Base-by-base conservation (phyloP, 2,113 vertebrate genomes). In the Grus americana region DNA sequence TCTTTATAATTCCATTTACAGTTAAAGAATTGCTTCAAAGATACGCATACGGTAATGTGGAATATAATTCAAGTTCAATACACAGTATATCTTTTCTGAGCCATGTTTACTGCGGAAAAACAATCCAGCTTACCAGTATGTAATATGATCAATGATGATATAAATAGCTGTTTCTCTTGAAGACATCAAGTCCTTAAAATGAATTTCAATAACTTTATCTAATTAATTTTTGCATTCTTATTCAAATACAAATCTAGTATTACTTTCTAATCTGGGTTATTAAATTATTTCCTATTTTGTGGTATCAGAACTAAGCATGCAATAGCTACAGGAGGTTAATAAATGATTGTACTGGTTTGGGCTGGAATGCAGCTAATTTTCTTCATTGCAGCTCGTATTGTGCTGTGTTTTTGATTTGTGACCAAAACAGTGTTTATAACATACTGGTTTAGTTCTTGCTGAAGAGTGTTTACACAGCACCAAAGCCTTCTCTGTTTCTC, bases 331-430 rank as follows among this genome's bases (percentile, higher is more conserved):
- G 10, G 34, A 90, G 2, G 5, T 65, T 70, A 70, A 44, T 52
- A 61, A 68, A 78, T 34, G 38, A 42, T 75, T 62, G 23, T 15
- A 79, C 4, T 6, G 15, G 1, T 44, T 67, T 67, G 26, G 11
- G 7, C 12, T 79, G 23, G 12, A 66, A 86, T 57, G 47, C 11
- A 57, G 19, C 5, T 30, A 67, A 34, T 84, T 84, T 67, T 61
- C 19, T 36, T 71, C 29, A 54, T 54, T 0, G 0, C 10, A 62
- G 9, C 27, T 67, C 9, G 2, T 19, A n/a, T 9, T 4, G 15
- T 82, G 20, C 4, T 65, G 10, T 44, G 26, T 6, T 87, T 76
- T 76, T 80, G 9, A 38, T 88, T 59, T 80, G 26, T 40, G 52
- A 68, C 23, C 10, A 40, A 76, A 54, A 8, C 14, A 40, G 15